These are phyloP conservation scores for Rhabdornis inornatus DNA, from an alignment of 2,113 vertebrate genomes.

Conservation along the genomic window DNA sequence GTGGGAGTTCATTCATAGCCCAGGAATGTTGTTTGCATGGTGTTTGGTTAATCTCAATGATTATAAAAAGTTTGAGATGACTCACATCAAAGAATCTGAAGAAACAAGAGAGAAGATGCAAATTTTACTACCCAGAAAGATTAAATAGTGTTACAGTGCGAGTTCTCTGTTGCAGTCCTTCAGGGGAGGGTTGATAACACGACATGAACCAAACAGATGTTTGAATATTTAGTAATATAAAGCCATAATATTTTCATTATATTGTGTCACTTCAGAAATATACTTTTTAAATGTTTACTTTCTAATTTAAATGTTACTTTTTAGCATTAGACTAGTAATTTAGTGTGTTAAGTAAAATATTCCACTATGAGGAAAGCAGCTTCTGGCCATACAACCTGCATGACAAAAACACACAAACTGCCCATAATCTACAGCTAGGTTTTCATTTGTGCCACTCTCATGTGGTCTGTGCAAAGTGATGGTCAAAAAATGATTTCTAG, in stretches of 20 bases:
- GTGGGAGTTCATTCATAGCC: neutral
- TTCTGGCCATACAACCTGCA: neutral
- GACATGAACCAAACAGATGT: neutral
- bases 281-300: neutral
- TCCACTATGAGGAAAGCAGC: neutral
- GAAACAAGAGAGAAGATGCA: neutral
- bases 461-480: neutral
- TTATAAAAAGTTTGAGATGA: neutral
- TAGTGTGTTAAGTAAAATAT: neutral
- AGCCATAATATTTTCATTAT: neutral
- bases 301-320: neutral
- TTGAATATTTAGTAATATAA: neutral
- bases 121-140: neutral
- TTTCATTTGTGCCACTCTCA: neutral
- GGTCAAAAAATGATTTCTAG: neutral
- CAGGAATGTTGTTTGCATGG: neutral
- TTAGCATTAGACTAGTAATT: neutral
- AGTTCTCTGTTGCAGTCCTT: neutral
- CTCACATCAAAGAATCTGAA: neutral
- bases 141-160: neutral
- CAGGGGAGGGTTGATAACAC: neutral
- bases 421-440: neutral
- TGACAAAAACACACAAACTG: neutral
- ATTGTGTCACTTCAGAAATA: neutral
- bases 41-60: neutral